A percentile compares a stretch with the other conserved stretches of the same genome.
These are phyloP conservation scores for Engystomops pustulosus DNA, from an alignment of 2,113 vertebrate genomes.

Conservation along the genomic window DNA sequence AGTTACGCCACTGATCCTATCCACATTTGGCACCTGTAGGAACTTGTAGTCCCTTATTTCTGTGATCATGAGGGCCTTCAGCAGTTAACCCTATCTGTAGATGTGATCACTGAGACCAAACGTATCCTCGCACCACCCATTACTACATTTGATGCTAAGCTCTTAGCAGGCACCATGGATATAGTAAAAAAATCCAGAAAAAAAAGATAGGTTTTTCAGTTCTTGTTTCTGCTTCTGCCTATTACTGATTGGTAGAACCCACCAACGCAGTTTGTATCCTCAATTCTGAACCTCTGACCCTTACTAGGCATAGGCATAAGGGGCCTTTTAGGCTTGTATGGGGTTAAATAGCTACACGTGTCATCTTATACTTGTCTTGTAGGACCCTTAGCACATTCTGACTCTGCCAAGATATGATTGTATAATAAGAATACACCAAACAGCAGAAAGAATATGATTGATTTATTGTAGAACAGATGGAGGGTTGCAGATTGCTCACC, in stretches of 20 bases:
- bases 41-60: no score
- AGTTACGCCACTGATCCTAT: no score
- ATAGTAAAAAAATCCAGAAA: not conserved
- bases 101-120: no score
- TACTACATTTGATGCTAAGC: no score
- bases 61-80: no score
- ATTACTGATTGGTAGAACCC: not conserved
- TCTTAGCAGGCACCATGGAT: no score
- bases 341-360: not conserved
- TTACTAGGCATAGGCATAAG: no score
- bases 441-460: not conserved
- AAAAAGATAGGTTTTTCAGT: no score
- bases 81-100: no score
- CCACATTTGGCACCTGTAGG: no score
- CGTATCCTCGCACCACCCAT: no score
- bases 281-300: not conserved
- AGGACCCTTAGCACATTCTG: not conserved
- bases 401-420: not conserved
- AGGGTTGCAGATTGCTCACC: not conserved
- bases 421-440: not conserved
- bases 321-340: not conserved
- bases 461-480: conserved; percentile 3
- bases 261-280: not conserved
- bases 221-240: not conserved
- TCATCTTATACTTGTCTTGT: not conserved